Percentiles rank a stretch among this genome's conserved stretches.
Conservation (phyloP, 2,797 vertebrate species). For the Sebastes flavidus region DNA sequence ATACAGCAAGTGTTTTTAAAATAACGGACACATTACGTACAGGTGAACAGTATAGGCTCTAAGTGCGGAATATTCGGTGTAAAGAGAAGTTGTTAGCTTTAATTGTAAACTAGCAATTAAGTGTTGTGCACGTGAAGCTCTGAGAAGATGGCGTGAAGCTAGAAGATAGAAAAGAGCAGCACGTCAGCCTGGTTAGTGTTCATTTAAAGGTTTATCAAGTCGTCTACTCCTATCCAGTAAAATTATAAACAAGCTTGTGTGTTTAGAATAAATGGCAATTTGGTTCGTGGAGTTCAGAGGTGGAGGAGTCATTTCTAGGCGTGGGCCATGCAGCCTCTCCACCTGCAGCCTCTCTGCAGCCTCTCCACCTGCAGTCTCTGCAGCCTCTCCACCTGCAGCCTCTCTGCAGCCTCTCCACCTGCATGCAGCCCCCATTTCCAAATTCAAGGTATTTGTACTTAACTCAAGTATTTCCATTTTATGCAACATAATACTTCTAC, state of each 20-base stretch:
- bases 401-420: no score
- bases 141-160: background rate
- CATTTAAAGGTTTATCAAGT: background rate
- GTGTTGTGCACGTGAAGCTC: background rate
- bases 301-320: fast-evolving
- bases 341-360: no score
- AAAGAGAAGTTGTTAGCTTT: background rate
- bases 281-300: fast-evolving
- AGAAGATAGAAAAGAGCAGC: background rate
- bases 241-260: background rate
- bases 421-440: no score
- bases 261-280: no score
- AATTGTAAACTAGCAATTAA: background rate
- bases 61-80: background rate
- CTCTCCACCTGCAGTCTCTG: no score
- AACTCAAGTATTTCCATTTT: no score
- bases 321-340: no score
- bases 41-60: fast-evolving
- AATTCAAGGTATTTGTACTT: no score
- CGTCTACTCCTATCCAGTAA: background rate
- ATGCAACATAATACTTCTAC: no score
- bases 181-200: background rate
- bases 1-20: background rate
- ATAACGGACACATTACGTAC: background rate
- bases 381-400: no score